Percentiles rank a stretch among this genome's conserved stretches.
phyloP scores from a whole-genome alignment of 2,113 vertebrate genomes.

The Ageneiosus marmoratus region DNA sequence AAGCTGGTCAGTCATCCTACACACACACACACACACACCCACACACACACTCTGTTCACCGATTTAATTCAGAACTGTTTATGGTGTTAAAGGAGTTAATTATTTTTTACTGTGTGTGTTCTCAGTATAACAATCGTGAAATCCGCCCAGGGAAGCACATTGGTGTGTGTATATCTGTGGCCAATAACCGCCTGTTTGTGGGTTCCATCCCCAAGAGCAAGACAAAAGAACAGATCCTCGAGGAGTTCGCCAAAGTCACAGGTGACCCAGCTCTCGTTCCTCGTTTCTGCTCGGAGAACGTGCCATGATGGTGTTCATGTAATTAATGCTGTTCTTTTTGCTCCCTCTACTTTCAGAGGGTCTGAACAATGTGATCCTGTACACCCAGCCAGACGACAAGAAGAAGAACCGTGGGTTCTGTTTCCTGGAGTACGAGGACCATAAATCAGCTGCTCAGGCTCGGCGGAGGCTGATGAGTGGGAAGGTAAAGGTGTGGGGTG shows the following conservation, averaged over 20 bases:
- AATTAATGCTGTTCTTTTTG: not conserved
- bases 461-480: constrained; percentile 96
- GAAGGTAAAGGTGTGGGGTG: constrained; percentile 98
- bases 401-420: constrained; percentile 98
- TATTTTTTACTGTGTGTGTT: not conserved
- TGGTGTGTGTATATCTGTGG: constrained; percentile 97
- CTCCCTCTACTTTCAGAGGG: constrained; percentile 77
- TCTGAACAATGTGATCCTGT: constrained; percentile 96
- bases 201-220: constrained; percentile 99
- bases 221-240: constrained; percentile 98
- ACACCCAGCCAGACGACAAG: constrained; percentile 97
- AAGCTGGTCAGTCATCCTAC: constrained; percentile 81
- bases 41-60: not conserved
- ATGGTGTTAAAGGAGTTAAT: too few species aligned
- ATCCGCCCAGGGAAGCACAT: constrained; percentile 97
- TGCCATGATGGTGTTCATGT: not conserved
- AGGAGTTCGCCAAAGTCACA: constrained; percentile 98
- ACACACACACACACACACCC: not conserved
- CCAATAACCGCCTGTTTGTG: constrained; percentile 98
- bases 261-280: constrained; percentile 69
- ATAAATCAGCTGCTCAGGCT: constrained; percentile 96
- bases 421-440: constrained; percentile 98
- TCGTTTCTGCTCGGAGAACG: not conserved
- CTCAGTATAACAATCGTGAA: constrained; percentile 96
- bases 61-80: too few species aligned